Evolutionary conservation across 1,140 invertebrate genomes (phyloP).

Genomic region (Micrasema longulum): DNA sequence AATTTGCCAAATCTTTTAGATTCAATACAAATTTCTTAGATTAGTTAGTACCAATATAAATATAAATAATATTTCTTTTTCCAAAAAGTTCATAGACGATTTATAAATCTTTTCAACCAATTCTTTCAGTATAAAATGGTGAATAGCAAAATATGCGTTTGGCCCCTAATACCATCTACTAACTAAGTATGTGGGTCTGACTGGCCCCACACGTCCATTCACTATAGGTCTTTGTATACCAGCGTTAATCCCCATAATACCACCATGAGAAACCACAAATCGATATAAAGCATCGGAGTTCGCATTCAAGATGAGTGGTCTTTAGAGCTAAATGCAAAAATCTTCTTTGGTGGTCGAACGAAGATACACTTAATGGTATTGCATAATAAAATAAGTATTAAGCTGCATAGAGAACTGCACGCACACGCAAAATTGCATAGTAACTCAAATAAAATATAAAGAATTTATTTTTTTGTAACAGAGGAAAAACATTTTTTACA

Average conservation of each 20-base stretch:
- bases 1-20: too few relatives aligned
- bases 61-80: background rate
- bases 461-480: too few relatives aligned
- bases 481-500: too few relatives aligned
- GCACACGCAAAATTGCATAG: too few relatives aligned
- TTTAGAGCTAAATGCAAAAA: slow-evolving; percentile 19
- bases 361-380: background rate
- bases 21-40: background rate
- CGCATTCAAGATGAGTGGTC: slow-evolving; percentile 40
- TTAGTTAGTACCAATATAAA: background rate
- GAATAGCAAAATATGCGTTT: background rate
- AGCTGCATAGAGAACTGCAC: background rate
- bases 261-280: slow-evolving; percentile 48
- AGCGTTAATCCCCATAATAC: slow-evolving; percentile 45
- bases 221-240: slow-evolving; percentile 28
- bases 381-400: background rate
- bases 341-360: slow-evolving; percentile 44
- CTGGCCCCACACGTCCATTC: slow-evolving; percentile 46
- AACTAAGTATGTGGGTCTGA: background rate
- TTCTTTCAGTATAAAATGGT: background rate
- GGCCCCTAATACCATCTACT: background rate
- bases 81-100: background rate
- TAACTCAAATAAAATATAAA: too few relatives aligned
- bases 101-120: background rate
- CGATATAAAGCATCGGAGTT: slow-evolving; percentile 38